Evolutionary conservation across 2,113 vertebrate genomes (phyloP).

Genomic region (Leptosomus discolor): DNA sequence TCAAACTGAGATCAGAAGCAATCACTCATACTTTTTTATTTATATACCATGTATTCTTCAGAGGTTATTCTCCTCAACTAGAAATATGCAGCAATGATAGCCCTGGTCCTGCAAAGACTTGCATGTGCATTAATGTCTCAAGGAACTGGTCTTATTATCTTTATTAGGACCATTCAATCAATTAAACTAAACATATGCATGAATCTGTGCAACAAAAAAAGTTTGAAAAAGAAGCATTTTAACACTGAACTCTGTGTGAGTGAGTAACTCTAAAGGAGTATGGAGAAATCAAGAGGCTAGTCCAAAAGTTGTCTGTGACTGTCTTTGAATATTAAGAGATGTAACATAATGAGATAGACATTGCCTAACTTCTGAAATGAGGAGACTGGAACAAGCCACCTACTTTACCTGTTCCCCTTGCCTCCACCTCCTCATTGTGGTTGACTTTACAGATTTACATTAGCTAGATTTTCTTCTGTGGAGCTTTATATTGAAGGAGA

Average conservation of each 20-base stretch:
- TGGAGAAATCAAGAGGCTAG: background rate
- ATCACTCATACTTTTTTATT: background rate
- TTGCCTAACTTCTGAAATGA: background rate
- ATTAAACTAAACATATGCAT: background rate
- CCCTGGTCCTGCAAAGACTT: background rate
- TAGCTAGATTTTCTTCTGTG: background rate
- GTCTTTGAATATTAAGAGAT: background rate
- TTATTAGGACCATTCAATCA: background rate
- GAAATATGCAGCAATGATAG: background rate
- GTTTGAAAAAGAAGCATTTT: background rate
- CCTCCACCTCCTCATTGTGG: background rate
- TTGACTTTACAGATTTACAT: background rate
- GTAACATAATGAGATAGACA: background rate
- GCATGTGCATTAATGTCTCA: background rate
- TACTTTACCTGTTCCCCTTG: background rate
- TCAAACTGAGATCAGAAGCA: constrained; percentile 6
- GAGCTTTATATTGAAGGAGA: background rate
- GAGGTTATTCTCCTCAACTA: background rate
- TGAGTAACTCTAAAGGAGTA: background rate
- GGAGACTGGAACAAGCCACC: background rate
- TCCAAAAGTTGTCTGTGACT: background rate
- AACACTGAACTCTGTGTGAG: background rate
- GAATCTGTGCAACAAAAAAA: background rate
- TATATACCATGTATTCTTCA: background rate
- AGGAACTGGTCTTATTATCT: background rate